These are phyloP conservation scores for Corythornis vintsioides DNA, from an alignment of 2,113 vertebrate species.

Conservation along the genomic window DNA sequence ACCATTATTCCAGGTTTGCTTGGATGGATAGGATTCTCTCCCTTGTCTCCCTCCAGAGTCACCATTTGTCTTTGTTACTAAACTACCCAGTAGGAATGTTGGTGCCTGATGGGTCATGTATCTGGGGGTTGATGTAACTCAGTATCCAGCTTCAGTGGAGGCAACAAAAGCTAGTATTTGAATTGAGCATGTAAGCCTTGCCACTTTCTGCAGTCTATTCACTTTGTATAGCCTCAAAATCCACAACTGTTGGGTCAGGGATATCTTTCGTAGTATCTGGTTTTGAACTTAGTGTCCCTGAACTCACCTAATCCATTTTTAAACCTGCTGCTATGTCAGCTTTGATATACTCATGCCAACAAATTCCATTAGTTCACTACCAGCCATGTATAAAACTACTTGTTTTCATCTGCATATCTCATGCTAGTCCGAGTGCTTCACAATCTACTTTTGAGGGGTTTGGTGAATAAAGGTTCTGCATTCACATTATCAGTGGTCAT, in stretches of 20 bases:
- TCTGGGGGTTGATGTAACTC: not conserved
- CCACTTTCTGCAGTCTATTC: not conserved
- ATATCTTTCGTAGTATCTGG: not conserved
- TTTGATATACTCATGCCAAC: not conserved
- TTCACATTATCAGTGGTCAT: not conserved
- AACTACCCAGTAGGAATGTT: not conserved
- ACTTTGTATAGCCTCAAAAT: not conserved
- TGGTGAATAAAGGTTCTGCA: not conserved
- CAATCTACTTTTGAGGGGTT: not conserved
- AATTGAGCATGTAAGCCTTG: rapidly evolving
- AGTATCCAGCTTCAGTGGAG: not conserved
- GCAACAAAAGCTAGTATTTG: not conserved
- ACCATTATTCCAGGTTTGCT: not conserved
- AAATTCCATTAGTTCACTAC: not conserved
- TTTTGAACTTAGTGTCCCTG: not conserved
- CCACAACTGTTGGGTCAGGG: not conserved
- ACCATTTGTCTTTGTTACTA: not conserved
- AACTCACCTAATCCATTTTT: not conserved
- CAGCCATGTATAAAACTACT: not conserved
- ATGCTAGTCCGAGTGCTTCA: not conserved
- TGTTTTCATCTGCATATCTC: not conserved
- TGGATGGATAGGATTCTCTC: not conserved
- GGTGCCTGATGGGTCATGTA: not conserved
- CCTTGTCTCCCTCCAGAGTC: not conserved
- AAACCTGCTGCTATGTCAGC: not conserved